Evolutionary conservation across 53 echinoderm and acorn worm genomes (phyloP), one percentile per base, ranked within the genome.

Genomic region (Henricia sp.): DNA sequence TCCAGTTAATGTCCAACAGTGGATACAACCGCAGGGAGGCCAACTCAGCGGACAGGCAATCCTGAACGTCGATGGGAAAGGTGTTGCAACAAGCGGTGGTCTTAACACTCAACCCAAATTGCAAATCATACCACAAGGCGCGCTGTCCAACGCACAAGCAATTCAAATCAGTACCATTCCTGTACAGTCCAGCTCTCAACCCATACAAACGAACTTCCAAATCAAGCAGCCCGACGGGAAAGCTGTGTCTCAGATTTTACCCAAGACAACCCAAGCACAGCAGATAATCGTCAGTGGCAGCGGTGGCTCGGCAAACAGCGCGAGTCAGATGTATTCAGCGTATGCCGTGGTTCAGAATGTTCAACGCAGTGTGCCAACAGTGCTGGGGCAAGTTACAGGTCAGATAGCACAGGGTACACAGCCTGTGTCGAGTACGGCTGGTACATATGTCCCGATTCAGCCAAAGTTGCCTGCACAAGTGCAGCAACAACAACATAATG

Each of bases 1-100:
- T 78, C 90, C 85, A 43, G 85, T 82, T 28, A 74, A 74, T 36
- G 83, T 57, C 48, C 84, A 89, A 33, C 83, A 68, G 29, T 83
- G 83, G 83, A 64, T 80, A 33, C 80, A 72, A 21, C 80, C 80
- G 21, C 80, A 64, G 10, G 65, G 42, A 64, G 46, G 63, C 33
- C 80, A 65, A 46, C 64, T 64, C 26, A 80, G 64, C 46, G 46
- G 63, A 80, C 80, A 80, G 42, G 80, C 63, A 10, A 80, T 63
- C 30, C 44, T 80, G 44, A 80, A 64, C 46, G 50, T 46, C 48
- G 24, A 44, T 26, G 65, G 44, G 46, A 46, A 46, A 21, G 63
- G 80, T 32, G 64, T 80, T 35, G 64, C 64, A 3, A 50, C 64
- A 53, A 60, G 59, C 9, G 64, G 50, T 46, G 50, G 64, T 64